Conservation (phyloP, 2,113 vertebrate genomes). For the Bubo scandiacus region DNA sequence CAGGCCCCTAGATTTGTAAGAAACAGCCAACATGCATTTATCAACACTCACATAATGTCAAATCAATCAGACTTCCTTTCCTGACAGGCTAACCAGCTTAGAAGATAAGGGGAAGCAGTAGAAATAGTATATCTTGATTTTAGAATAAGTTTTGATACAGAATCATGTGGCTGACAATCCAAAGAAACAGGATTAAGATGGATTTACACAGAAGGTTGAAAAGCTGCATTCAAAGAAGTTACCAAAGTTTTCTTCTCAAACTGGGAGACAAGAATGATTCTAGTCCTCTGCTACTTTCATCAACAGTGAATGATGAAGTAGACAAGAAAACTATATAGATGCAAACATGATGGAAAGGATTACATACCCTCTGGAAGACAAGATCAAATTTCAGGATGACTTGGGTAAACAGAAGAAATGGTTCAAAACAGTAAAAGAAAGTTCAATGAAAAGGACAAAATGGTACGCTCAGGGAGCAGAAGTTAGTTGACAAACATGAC, state of each 20-base stretch:
- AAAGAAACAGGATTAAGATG: not conserved
- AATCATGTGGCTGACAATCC: not conserved
- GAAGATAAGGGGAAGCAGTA: not conserved
- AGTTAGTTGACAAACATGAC: not conserved
- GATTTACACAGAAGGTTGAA: not conserved
- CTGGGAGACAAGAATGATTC: not conserved
- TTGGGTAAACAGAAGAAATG: not conserved
- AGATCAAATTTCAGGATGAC: not conserved
- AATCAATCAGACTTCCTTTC: not conserved
- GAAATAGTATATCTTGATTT: not conserved
- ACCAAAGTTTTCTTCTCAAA: not conserved
- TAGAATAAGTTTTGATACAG: not conserved
- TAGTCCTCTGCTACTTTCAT: not conserved
- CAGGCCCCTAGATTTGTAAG: not conserved
- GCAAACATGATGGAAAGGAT: not conserved
- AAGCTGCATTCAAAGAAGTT: not conserved
- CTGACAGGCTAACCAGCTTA: not conserved
- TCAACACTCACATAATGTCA: not conserved
- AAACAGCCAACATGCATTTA: not conserved
- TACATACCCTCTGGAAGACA: not conserved
- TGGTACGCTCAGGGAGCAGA: not conserved
- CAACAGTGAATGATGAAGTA: not conserved
- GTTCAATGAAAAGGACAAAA: not conserved
- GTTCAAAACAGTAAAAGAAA: not conserved
- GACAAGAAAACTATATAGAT: not conserved